phyloP scores from a whole-genome alignment of 37 sponge, comb jelly and placozoan species.

The Amphimedon queenslandica region DNA sequence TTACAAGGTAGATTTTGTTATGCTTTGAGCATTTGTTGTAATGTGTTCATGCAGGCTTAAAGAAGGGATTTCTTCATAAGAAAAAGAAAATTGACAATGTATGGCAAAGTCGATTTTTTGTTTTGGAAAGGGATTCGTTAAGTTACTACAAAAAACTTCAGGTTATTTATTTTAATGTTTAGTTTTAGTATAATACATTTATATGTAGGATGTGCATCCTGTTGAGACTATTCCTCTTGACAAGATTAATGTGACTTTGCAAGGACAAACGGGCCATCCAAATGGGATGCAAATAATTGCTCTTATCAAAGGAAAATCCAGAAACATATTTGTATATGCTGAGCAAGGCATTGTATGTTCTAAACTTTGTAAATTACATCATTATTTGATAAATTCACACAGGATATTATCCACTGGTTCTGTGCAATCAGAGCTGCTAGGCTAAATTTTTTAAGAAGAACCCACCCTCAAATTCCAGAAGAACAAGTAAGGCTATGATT shows the following conservation, averaged over 20 bases:
- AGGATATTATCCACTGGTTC: conserved; percentile 68
- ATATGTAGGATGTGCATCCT: conserved; percentile 25
- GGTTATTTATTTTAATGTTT: conserved; percentile 14
- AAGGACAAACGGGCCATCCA: conserved; percentile 67
- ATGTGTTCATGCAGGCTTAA: conserved; percentile 36
- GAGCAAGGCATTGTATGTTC: conserved; percentile 57
- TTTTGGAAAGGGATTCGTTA: conserved; percentile 38
- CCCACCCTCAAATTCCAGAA: conserved; percentile 15
- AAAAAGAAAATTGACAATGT: conserved; percentile 68
- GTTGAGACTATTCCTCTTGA: conserved; percentile 50
- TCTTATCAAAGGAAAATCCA: conserved; percentile 55
- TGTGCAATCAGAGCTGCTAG: conserved; percentile 66
- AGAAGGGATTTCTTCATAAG: conserved; percentile 58
- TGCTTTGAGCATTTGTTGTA: not conserved
- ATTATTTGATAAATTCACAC: not conserved
- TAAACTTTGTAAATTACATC: not conserved
- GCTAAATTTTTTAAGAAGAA: conserved; percentile 23
- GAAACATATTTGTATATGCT: conserved; percentile 73
- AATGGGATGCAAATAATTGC: conserved; percentile 80
- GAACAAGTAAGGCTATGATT: conserved; percentile 28
- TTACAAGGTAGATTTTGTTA: conserved; percentile 21
- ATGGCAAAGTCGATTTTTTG: conserved; percentile 66
- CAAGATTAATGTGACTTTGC: conserved; percentile 66
- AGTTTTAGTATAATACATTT: not conserved
- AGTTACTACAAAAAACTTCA: conserved; percentile 51